Evolutionary conservation across 2,888 invertebrate genomes (phyloP).

Genomic region (Aproaerema taeniolella): DNA sequence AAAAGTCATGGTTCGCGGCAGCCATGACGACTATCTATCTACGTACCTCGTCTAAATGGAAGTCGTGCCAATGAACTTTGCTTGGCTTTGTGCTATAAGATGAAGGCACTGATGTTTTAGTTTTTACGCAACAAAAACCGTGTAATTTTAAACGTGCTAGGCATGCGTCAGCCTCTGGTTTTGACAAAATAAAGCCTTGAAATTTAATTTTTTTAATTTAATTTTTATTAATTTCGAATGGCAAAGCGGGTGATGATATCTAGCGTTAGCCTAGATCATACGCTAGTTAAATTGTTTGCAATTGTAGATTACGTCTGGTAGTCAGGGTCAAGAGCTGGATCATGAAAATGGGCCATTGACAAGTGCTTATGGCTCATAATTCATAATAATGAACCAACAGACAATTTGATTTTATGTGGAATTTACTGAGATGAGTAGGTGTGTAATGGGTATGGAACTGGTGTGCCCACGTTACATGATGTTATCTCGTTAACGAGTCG

Average conservation of each 20-base stretch:
- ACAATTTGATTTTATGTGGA: conserved; percentile 9
- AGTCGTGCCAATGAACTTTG: conserved; percentile 67
- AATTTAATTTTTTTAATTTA: too few species aligned
- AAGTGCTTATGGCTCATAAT: too few species aligned
- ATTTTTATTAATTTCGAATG: too few species aligned
- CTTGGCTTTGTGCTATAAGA: conserved; percentile 40
- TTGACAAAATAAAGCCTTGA: too few species aligned
- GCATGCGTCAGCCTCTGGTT: conserved; percentile 7
- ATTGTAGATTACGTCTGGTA: too few species aligned
- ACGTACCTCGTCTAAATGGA: conserved; percentile 36
- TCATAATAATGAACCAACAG: too few species aligned
- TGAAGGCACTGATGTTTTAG: conserved; percentile 42
- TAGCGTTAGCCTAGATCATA: too few species aligned
- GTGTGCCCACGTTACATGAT: conserved; percentile 4
- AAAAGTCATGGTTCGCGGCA: conserved; percentile 45
- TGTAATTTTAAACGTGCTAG: background rate
- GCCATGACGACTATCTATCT: conserved; percentile 42
- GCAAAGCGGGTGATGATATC: too few species aligned
- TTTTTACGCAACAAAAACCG: conserved; percentile 42
- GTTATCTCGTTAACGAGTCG: too few species aligned
- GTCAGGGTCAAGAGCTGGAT: background rate
- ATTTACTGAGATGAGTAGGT: conserved; percentile 1
- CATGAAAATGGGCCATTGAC: conserved; percentile 9
- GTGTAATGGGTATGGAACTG: too few species aligned
- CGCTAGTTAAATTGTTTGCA: too few species aligned